phyloP scores from a whole-genome alignment of 1,140 invertebrate species.

The Cherax quadricarinatus region DNA sequence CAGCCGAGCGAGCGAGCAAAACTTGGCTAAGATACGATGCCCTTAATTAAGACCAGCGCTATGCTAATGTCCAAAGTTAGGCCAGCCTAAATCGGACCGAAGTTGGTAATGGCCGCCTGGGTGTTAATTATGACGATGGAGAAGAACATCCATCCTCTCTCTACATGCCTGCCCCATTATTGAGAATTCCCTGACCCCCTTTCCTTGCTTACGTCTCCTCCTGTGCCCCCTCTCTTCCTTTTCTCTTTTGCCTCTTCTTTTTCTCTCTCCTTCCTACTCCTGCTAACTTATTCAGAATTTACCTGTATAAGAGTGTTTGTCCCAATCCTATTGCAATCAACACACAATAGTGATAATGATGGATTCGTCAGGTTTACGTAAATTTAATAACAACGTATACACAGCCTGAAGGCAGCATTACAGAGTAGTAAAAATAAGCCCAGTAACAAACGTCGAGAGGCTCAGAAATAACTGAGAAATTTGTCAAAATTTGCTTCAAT shows the following conservation, averaged over 20 bases:
- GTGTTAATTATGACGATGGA: conserved; percentile 57
- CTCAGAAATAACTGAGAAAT: too few species aligned
- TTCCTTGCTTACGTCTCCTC: not conserved
- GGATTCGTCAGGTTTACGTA: too few species aligned
- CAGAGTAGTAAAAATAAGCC: too few species aligned
- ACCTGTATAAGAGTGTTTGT: too few species aligned
- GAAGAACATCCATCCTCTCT: conserved; percentile 31
- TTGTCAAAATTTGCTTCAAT: too few species aligned
- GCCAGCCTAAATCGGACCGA: conserved; percentile 38
- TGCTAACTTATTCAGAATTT: too few species aligned
- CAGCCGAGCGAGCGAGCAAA: conserved; percentile 21
- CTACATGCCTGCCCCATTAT: not conserved
- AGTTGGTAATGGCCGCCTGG: conserved; percentile 47
- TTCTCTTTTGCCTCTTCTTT: not conserved
- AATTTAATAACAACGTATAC: too few species aligned
- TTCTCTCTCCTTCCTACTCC: not conserved
- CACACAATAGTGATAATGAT: too few species aligned
- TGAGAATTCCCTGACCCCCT: not conserved
- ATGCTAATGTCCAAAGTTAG: conserved; percentile 66
- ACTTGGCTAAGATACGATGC: conserved; percentile 66
- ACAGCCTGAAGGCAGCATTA: too few species aligned
- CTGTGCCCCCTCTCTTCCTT: not conserved
- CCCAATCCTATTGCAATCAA: too few species aligned
- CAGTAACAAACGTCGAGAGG: too few species aligned
- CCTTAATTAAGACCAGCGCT: conserved; percentile 67